Evolutionary conservation across 1,140 invertebrate genomes (phyloP).

Genomic region (Brachionus sp.): DNA sequence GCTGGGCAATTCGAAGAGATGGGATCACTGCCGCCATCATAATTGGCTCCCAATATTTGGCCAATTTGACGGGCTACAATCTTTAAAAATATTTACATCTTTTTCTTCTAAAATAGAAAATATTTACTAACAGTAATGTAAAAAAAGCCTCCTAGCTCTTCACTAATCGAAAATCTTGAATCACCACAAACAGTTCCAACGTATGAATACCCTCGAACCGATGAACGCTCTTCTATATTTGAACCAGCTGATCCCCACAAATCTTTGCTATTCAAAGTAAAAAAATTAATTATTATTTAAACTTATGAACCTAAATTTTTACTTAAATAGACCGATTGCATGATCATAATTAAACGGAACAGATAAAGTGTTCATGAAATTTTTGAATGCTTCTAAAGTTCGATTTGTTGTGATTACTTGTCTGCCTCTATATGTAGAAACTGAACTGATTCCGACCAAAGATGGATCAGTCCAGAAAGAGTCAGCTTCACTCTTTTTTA

Average conservation of each 20-base stretch:
- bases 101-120: not conserved
- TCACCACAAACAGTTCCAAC: not conserved
- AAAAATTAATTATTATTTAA: not conserved
- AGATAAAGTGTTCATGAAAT: constrained; percentile 16
- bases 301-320: not conserved
- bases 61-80: constrained; percentile 26
- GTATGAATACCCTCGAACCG: not conserved
- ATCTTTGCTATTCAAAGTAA: constrained; percentile 24
- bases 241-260: not conserved
- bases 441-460: constrained; percentile 2
- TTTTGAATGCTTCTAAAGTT: constrained; percentile 24
- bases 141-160: constrained; percentile 45
- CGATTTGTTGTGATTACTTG: not conserved
- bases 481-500: not conserved
- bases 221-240: constrained; percentile 17
- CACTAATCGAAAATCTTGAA: constrained; percentile 30
- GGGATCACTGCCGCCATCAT: not conserved
- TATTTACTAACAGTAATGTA: not conserved
- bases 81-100: not conserved
- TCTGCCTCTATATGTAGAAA: constrained; percentile 30
- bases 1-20: constrained; percentile 1
- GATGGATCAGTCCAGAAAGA: constrained; percentile 28
- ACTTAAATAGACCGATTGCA: constrained; percentile 42
- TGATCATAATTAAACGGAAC: constrained; percentile 34
- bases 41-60: constrained; percentile 3